Base-by-base conservation (phyloP, 2,888 invertebrate genomes). In the Drosophila kokeensis region DNA sequence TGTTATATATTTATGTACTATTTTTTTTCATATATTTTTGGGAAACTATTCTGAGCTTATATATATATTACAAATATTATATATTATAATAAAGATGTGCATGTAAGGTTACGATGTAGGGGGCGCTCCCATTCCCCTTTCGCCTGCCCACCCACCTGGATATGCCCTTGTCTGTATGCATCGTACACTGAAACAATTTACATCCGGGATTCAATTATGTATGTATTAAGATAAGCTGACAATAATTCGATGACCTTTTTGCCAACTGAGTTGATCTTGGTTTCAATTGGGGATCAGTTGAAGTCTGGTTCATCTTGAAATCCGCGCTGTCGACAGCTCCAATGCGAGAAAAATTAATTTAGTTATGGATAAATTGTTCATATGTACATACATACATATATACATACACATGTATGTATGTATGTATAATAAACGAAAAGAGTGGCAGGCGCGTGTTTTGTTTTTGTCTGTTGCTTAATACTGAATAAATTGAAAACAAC, bases 321-420 rank as follows among this genome's bases (percentile, higher is more conserved):
- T 59, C 62, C 42, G 27, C 36, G 36, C 24, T 38, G 54, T 27
- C 36, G 54, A 55, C 54, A 45, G 48, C 27, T 36, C 64, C 74
- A 77, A 77, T 73, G 76, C 60, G 66, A 77, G 45, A 77, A 72
- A 76, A 73, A 64, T 68, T 73, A 29, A 78, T 64, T 76, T 76
- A 69, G 61, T 73, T 74, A 67, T 67, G 67, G 24, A 74, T 67
- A 71, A 65, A 61, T 70, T 77, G 55, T 59, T 50, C 42, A 62
- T 53, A 59, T 36, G 48, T 11, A 32, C 66, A 48, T 13, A 42
- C 42, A 55, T 5, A 54, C 24, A 48, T 13, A 42, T 38, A 55
- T 5, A 54, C 24, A 49, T 21, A 29, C 50, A 64, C 42, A 62
- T 53, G 30, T 18, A 34, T n/a, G n/a, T 32, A 30, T 3, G 24